Conservation (phyloP, 2,797 vertebrate species). For the Manis javanica region DNA sequence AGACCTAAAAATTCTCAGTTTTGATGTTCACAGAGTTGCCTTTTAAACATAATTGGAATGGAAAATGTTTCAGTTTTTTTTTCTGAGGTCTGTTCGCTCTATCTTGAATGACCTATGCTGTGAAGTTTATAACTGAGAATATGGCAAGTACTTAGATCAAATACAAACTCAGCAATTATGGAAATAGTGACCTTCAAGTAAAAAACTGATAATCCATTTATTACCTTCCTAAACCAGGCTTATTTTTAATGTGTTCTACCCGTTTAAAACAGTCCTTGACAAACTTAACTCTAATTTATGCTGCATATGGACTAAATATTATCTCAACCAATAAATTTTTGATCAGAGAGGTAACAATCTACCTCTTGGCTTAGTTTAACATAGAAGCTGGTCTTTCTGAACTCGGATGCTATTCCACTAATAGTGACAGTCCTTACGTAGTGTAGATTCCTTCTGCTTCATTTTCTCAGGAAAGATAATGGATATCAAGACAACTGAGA, state of each 20-base stretch:
- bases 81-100: not conserved
- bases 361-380: not conserved
- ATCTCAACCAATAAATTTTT: not conserved
- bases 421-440: not conserved
- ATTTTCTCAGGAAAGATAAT: conserved; percentile 59
- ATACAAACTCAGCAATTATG: not conserved
- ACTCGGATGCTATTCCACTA: conserved; percentile 8
- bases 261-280: not conserved
- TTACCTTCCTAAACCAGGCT: not conserved
- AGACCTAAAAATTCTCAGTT: not conserved
- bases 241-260: conserved; percentile 33
- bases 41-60: conserved; percentile 10
- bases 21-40: not conserved
- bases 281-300: conserved; percentile 45
- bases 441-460: not conserved
- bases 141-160: not conserved
- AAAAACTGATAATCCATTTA: conserved; percentile 28
- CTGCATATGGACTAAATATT: not conserved
- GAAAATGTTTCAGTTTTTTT: not conserved
- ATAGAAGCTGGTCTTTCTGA: not conserved
- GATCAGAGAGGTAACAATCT: not conserved
- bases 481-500: not conserved
- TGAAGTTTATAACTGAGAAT: not conserved
- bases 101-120: not conserved
- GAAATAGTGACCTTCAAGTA: not conserved